phyloP scores from a whole-genome alignment of 2,797 vertebrate species.

The Danionella dracula region DNA sequence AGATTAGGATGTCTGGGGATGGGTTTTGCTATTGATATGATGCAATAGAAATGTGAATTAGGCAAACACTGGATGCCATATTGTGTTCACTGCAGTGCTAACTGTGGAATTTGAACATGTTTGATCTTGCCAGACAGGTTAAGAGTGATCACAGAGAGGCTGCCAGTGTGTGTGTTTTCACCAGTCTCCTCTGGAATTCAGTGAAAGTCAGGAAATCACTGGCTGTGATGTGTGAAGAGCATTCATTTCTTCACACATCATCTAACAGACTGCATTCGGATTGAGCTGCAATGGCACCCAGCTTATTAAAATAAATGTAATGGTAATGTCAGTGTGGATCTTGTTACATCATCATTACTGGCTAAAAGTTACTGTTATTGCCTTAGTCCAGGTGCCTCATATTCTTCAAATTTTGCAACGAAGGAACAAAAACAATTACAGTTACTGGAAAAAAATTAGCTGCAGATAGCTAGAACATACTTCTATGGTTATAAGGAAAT shows the following conservation, averaged over 20 bases:
- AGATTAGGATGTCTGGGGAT: slow-evolving; percentile 27
- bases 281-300: neutral
- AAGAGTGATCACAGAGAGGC: slow-evolving; percentile 3
- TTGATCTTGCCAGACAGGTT: slow-evolving; percentile 15
- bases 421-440: too few species aligned
- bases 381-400: too few species aligned
- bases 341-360: neutral
- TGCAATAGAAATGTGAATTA: slow-evolving; percentile 37
- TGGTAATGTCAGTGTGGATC: neutral
- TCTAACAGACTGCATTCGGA: neutral
- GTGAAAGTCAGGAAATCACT: neutral
- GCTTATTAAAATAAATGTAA: neutral
- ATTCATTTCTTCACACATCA: neutral
- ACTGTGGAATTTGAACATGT: neutral
- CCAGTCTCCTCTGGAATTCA: slow-evolving; percentile 7
- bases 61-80: slow-evolving; percentile 23
- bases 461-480: too few species aligned
- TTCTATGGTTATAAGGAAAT: too few species aligned
- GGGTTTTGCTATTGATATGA: slow-evolving; percentile 33
- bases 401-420: too few species aligned
- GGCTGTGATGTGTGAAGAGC: slow-evolving; percentile 27
- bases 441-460: too few species aligned
- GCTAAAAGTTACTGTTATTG: too few species aligned
- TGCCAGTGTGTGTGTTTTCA: neutral
- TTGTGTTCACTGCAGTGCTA: slow-evolving; percentile 1